Percentiles rank a stretch among this genome's conserved stretches.
Evolutionary conservation across 2,113 vertebrate species (phyloP).

Genomic region (Tapirus terrestris): DNA sequence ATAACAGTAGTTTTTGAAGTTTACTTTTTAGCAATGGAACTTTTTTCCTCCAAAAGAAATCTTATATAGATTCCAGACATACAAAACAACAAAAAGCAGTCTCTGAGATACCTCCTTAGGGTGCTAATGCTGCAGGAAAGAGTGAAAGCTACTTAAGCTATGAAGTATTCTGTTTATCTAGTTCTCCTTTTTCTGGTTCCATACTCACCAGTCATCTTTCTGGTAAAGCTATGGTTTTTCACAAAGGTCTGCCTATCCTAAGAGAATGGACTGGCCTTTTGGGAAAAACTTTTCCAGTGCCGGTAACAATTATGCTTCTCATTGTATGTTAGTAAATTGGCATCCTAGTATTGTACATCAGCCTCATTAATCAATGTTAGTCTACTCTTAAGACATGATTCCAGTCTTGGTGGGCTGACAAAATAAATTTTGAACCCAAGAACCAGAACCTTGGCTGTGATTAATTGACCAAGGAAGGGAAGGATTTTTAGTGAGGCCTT

Average conservation of each 20-base stretch:
- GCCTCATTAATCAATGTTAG: background rate
- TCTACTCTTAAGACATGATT: background rate
- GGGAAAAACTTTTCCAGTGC: background rate
- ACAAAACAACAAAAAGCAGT: constrained; percentile 26
- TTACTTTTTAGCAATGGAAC: background rate
- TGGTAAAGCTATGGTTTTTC: background rate
- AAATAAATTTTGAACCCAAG: constrained; percentile 31
- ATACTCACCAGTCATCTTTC: background rate
- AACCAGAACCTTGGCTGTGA: background rate
- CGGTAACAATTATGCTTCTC: background rate
- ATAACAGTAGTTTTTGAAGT: constrained; percentile 14
- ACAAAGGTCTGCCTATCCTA: background rate
- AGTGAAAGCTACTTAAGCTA: background rate
- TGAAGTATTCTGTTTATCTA: background rate
- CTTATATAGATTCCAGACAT: background rate
- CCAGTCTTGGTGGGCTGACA: background rate
- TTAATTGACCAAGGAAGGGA: background rate
- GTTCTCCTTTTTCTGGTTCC: constrained; percentile 23
- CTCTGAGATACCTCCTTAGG: background rate
- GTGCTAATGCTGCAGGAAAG: background rate
- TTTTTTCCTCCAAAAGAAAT: background rate
- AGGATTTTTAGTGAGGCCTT: background rate
- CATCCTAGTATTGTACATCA: background rate
- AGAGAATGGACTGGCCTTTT: background rate
- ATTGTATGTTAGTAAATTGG: constrained; percentile 16